Conservation (phyloP, 2,113 vertebrate species). For the Lichenostomus cassidix region DNA sequence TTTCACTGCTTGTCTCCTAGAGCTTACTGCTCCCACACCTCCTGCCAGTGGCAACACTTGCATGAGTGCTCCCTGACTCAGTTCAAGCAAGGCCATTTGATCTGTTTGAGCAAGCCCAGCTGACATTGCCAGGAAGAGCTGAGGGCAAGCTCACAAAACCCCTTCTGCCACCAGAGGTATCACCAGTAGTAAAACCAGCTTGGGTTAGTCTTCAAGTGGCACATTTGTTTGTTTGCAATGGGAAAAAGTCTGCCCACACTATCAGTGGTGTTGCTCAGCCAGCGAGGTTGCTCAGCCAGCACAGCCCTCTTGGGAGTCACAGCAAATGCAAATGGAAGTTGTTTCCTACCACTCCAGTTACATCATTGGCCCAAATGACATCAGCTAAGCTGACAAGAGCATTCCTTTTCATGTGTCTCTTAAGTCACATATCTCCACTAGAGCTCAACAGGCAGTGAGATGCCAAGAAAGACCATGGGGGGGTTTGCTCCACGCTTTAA, state of each 20-base stretch:
- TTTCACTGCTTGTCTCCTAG: background rate
- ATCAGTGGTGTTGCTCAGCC: background rate
- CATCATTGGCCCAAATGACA: background rate
- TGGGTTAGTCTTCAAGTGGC: background rate
- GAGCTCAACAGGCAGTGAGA: background rate
- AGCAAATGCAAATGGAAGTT: background rate
- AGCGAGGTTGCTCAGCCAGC: background rate
- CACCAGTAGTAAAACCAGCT: background rate
- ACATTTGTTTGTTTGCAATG: background rate
- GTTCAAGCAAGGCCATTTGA: background rate
- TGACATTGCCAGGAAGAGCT: background rate
- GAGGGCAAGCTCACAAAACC: background rate
- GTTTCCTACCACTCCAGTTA: background rate
- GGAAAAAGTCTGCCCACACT: background rate
- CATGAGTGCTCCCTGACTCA: background rate
- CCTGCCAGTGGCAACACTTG: background rate
- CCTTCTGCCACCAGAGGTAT: background rate
- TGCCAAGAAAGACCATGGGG: background rate
- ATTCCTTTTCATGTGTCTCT: background rate
- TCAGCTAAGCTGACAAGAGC: background rate
- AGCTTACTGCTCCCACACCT: background rate
- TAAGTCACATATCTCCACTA: background rate
- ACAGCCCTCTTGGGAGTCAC: background rate
- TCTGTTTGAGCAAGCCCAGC: background rate
- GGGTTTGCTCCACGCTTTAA: background rate